Percentiles rank a stretch among this genome's conserved stretches.
These are phyloP conservation scores for Drosophila quadrilineata DNA, from an alignment of 1,140 invertebrate genomes.

Conservation along the genomic window DNA sequence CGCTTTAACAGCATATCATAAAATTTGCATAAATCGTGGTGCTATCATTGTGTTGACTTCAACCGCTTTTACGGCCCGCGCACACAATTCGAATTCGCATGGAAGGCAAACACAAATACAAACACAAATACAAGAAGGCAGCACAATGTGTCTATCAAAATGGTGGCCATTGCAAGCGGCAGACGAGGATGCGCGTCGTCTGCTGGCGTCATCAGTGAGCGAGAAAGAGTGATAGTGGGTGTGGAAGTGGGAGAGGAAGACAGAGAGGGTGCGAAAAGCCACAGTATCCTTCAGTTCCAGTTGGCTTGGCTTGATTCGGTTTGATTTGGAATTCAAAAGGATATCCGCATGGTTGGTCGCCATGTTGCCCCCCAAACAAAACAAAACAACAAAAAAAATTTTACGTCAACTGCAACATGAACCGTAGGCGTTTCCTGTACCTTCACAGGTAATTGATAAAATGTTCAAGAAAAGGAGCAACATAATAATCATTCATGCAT, in stretches of 20 bases:
- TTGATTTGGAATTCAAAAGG: slow-evolving; percentile 52
- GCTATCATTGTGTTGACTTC: background rate
- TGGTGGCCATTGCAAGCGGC: background rate
- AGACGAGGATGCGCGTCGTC: slow-evolving; percentile 13
- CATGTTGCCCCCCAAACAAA: slow-evolving; percentile 10
- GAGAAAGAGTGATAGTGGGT: slow-evolving; percentile 15
- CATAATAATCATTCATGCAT: slow-evolving; percentile 51
- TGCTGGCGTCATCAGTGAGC: slow-evolving; percentile 26
- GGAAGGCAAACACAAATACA: too few species aligned
- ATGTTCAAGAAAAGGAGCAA: slow-evolving; percentile 29
- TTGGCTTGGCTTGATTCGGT: slow-evolving; percentile 56
- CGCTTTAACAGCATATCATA: slow-evolving; percentile 8
- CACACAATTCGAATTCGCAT: background rate
- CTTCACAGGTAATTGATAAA: slow-evolving; percentile 60
- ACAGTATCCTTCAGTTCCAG: slow-evolving; percentile 69
- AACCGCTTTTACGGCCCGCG: background rate
- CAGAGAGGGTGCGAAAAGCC: slow-evolving; percentile 21
- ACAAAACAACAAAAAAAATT: background rate
- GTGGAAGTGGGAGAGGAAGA: slow-evolving; percentile 17
- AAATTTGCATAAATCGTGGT: slow-evolving; percentile 12
- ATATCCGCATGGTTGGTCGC: slow-evolving; percentile 52
- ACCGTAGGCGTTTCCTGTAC: slow-evolving; percentile 12
- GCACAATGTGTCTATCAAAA: background rate
- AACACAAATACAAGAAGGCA: too few species aligned
- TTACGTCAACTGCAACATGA: slow-evolving; percentile 8